phyloP scores from a whole-genome alignment of 2,888 invertebrate species.

The Petrolisthes manimaculis region DNA sequence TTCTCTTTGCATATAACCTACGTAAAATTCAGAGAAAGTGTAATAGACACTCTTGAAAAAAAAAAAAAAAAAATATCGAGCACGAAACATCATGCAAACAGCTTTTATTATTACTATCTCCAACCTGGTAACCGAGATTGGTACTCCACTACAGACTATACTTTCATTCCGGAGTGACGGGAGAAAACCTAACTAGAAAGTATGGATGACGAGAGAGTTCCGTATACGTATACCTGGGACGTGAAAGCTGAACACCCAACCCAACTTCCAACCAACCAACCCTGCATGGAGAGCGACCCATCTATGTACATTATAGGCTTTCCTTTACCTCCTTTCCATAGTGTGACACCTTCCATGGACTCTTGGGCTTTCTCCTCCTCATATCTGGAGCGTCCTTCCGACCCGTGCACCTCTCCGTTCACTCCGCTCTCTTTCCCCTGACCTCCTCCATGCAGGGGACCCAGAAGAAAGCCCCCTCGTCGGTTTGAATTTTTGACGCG shows the following conservation, averaged over 20 bases:
- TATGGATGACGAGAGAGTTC: not conserved
- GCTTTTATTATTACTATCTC: no score
- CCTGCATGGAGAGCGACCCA: not conserved
- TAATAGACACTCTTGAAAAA: no score
- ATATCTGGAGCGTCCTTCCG: not conserved
- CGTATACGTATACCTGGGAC: not conserved
- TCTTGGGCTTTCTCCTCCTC: slow-evolving; percentile 6
- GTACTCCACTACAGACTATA: no score
- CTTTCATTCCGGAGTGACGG: not conserved
- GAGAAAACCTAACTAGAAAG: not conserved
- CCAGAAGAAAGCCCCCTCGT: slow-evolving; percentile 2
- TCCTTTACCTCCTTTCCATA: not conserved
- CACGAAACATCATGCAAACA: no score
- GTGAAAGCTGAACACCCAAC: not conserved
- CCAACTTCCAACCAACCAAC: not conserved
- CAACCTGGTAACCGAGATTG: no score
- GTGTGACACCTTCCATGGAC: not conserved
- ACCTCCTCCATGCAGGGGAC: not conserved
- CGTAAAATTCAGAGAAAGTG: no score
- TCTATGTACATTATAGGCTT: not conserved
- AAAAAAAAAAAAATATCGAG: no score
- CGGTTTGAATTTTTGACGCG: not conserved
- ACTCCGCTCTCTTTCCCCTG: not conserved
- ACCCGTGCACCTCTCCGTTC: not conserved
- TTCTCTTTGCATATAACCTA: no score